Conservation (phyloP, 1,140 invertebrate species). For the Chlorops oryzae region DNA sequence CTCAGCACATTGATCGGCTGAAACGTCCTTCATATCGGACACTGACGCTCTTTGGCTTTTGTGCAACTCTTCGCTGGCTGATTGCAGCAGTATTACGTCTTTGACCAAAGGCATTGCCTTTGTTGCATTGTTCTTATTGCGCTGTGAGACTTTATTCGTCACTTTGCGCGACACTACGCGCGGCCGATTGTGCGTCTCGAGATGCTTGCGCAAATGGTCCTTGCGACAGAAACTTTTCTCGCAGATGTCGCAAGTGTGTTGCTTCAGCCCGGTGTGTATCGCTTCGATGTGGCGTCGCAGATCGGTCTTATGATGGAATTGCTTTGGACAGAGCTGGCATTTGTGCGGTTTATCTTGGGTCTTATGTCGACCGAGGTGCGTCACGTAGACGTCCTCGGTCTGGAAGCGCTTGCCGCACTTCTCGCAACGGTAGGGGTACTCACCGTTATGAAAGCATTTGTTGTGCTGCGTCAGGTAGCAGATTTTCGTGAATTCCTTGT, state of each 20-base stretch:
- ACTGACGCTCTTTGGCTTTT: neutral
- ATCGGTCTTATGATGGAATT: constrained; percentile 86
- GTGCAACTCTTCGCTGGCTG: neutral
- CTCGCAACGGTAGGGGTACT: constrained; percentile 77
- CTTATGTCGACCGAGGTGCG: constrained; percentile 67
- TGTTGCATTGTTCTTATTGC: constrained; percentile 30
- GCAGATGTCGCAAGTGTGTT: constrained; percentile 73
- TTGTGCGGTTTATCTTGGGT: constrained; percentile 81
- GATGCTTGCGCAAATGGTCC: constrained; percentile 92
- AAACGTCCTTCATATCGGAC: neutral
- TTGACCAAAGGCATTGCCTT: constrained; percentile 9
- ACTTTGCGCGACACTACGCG: constrained; percentile 28
- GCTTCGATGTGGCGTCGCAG: constrained; percentile 75
- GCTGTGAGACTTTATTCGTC: neutral
- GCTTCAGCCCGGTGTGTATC: constrained; percentile 75
- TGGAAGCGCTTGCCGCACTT: constrained; percentile 79
- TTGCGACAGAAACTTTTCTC: constrained; percentile 87
- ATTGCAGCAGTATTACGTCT: neutral
- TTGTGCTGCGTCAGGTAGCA: constrained; percentile 87
- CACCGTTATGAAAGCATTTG: constrained; percentile 80
- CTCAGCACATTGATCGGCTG: neutral
- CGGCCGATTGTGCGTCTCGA: constrained; percentile 68
- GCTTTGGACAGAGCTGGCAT: constrained; percentile 80
- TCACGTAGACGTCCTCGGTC: constrained; percentile 58
- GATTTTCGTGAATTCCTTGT: constrained; percentile 77